Conservation (phyloP, 92 coral and sea anemone species). For the Porites lobata region DNA sequence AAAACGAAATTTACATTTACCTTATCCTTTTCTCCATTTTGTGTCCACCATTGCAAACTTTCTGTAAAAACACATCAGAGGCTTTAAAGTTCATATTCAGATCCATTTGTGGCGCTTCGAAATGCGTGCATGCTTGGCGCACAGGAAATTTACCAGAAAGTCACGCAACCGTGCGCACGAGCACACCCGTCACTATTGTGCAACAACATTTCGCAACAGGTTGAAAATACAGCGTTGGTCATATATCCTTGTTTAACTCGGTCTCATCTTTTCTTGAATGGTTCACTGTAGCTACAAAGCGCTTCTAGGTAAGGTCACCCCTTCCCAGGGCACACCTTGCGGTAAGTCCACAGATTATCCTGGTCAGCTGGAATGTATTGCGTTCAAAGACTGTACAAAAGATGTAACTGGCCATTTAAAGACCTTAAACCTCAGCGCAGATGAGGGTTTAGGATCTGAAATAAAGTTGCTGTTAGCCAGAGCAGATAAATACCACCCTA, state of each 20-base stretch:
- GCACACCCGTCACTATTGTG: no score
- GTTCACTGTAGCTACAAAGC: not conserved
- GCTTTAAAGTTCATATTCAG: slow-evolving; percentile 11
- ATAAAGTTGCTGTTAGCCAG: no score
- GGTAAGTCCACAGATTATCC: not conserved
- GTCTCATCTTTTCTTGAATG: slow-evolving; percentile 25
- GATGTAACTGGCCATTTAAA: slow-evolving; percentile 15
- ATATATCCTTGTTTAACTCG: slow-evolving; percentile 18
- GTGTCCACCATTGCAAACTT: no score
- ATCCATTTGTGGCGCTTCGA: slow-evolving; percentile 27
- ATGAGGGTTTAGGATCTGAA: no score
- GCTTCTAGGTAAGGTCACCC: not conserved
- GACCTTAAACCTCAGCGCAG: slow-evolving; percentile 21
- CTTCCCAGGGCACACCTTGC: slow-evolving; percentile 29
- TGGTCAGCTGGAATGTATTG: not conserved
- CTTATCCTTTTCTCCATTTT: no score
- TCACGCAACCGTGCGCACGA: slow-evolving; percentile 23
- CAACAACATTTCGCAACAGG: no score
- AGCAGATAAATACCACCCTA: no score
- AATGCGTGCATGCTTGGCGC: not conserved
- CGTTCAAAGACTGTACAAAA: slow-evolving; percentile 33
- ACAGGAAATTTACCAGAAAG: slow-evolving; percentile 11
- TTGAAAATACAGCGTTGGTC: not conserved
- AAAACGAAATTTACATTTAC: no score
- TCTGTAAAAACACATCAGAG: no score